Evolutionary conservation across 2,113 vertebrate genomes (phyloP), one percentile per base, ranked within the genome.

Genomic region (Mustelus asterias): DNA sequence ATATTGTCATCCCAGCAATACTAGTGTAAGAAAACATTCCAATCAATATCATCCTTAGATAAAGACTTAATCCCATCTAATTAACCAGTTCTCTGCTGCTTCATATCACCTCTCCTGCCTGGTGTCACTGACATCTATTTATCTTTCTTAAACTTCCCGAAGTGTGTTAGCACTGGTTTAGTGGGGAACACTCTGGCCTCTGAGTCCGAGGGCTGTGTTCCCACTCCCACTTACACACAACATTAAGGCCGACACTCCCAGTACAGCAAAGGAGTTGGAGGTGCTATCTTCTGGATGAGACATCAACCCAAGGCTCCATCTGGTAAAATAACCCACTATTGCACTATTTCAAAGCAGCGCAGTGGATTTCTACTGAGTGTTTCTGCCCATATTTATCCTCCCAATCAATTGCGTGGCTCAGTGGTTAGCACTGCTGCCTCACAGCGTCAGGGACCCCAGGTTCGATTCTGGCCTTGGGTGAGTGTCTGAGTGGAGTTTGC

Each of bases 51-150:
- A 65, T 93, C 16, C 60, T 22, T 37, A 37, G n/a, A 63, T 65
- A 37, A 37, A 93, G 89, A 93, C 89, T 37, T 65, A 93, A 93
- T 93, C 89, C 89, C 89, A 37, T 1, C 13, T 92, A 92, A 92
- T 92, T 92, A 65, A 92, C 89, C 89, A 37, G 16, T 20, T 7
- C 58, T 37, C 7, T 65, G 33, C 14, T 10, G 33, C 8, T 9
- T 60, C 8, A 37, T 65, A 1, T 41, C 80, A 83, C 37, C 18
- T 22, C 16, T 63, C 88, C 33, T 37, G 6, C 58, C 18, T 22
- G 33, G 11, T 1, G 7, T 65, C 80, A 58, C 48, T 11, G 60
- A 10, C 86, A 29, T 13, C 86, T 29, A 24, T 4, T 89, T 58
- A 5, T 20, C n/a, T 58, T 54, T 18, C 58, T 11, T 63, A 37